Evolutionary conservation across 1,140 invertebrate species (phyloP).

Genomic region (Melipona quadrifasciata): DNA sequence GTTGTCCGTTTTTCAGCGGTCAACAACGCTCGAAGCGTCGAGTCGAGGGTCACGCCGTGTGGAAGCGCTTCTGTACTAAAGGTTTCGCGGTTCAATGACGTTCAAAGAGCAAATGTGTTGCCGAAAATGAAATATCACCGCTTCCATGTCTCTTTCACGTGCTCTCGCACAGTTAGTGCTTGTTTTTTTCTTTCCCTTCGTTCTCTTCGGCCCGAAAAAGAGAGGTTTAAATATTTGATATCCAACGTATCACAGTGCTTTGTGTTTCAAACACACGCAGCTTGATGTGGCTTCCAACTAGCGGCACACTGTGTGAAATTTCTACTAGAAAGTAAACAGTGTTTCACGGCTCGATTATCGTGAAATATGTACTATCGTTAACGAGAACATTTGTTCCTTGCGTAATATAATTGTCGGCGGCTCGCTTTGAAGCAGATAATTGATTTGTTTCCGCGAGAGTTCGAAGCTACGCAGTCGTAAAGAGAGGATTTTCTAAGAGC

Average conservation of each 20-base stretch:
- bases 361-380: conserved; percentile 4
- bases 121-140: conserved; percentile 12
- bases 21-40: conserved; percentile 52
- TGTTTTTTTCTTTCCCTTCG: background rate
- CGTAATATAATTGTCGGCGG: background rate
- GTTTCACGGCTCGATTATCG: background rate
- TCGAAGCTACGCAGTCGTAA: conserved; percentile 29
- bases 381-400: too few species aligned
- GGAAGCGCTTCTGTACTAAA: conserved; percentile 23
- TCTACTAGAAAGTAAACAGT: background rate
- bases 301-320: background rate
- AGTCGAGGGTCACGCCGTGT: conserved; percentile 24
- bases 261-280: background rate
- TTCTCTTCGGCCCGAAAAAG: too few species aligned
- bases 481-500: conserved; percentile 35
- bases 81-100: conserved; percentile 49
- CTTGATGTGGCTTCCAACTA: background rate
- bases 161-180: background rate
- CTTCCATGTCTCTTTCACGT: background rate
- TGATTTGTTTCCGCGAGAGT: background rate
- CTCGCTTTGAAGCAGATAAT: background rate
- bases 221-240: background rate
- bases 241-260: background rate
- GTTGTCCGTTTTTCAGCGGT: conserved; percentile 38
- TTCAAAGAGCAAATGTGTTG: conserved; percentile 53